These are phyloP conservation scores for Smittia aterrima DNA, from an alignment of 2,888 invertebrate genomes.

Conservation along the genomic window DNA sequence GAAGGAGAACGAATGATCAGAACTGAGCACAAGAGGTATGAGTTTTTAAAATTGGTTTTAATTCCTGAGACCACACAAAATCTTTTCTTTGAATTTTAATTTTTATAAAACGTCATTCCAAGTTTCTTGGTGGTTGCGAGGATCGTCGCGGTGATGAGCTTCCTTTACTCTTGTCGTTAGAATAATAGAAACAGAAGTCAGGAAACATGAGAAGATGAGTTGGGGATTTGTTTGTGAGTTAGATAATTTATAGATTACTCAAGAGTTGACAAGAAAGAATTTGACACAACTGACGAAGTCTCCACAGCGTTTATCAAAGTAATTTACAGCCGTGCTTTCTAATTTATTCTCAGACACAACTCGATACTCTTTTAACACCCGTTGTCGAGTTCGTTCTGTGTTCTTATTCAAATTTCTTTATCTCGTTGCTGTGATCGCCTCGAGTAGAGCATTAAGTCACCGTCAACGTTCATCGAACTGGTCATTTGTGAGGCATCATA, in stretches of 20 bases:
- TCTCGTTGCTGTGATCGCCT: conserved; percentile 8
- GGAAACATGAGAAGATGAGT: too few relatives aligned
- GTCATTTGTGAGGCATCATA: conserved; percentile 13
- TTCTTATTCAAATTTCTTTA: conserved; percentile 12
- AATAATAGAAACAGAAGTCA: conserved; percentile 23
- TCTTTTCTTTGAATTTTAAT: conserved; percentile 35
- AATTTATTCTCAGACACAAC: conserved; percentile 17
- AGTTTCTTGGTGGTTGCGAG: not conserved
- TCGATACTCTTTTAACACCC: conserved; percentile 39
- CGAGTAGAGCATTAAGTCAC: not conserved
- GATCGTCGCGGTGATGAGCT: not conserved
- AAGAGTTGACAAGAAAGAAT: too few relatives aligned
- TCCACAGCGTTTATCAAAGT: conserved; percentile 13
- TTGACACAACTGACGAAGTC: too few relatives aligned
- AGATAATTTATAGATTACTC: too few relatives aligned
- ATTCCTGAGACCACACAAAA: conserved; percentile 37
- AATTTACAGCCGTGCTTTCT: conserved; percentile 27
- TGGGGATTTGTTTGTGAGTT: too few relatives aligned
- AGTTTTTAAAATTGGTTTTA: conserved; percentile 33
- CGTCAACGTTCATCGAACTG: conserved; percentile 4
- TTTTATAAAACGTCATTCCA: not conserved
- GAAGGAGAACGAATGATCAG: not conserved
- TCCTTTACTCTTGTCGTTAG: conserved; percentile 31
- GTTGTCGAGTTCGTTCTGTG: conserved; percentile 21
- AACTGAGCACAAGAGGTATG: not conserved